A percentile compares a stretch with the other conserved stretches of the same genome.
Conservation (phyloP, 2,113 vertebrate species). For the Phocoena phocoena region DNA sequence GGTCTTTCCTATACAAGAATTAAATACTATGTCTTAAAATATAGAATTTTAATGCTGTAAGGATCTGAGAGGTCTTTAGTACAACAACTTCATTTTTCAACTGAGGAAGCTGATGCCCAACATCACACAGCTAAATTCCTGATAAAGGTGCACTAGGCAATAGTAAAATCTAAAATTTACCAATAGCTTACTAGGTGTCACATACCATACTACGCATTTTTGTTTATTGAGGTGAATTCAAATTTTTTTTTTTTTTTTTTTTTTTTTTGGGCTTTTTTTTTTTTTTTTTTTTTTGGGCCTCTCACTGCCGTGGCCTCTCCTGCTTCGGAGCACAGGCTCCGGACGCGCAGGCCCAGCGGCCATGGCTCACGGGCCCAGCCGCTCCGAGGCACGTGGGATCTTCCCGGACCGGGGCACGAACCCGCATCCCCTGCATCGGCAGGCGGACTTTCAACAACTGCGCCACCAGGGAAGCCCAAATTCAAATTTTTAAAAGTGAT, state of each 20-base stretch:
- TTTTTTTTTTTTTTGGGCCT: too few species aligned
- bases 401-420: too few species aligned
- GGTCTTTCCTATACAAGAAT: not conserved
- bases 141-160: not conserved
- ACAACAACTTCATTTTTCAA: constrained; percentile 1
- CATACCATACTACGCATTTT: not conserved
- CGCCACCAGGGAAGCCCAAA: too few species aligned
- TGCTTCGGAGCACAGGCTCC: too few species aligned
- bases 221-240: not conserved
- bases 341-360: too few species aligned
- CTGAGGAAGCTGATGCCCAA: not conserved
- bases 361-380: too few species aligned
- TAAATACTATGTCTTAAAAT: constrained; percentile 24
- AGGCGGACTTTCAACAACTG: too few species aligned
- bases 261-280: too few species aligned
- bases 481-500: not conserved
- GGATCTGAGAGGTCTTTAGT: not conserved
- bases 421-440: too few species aligned
- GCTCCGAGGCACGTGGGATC: too few species aligned
- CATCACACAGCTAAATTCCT: not conserved
- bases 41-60: not conserved
- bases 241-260: too few species aligned
- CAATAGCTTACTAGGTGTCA: not conserved
- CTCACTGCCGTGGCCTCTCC: too few species aligned
- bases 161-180: not conserved